Evolutionary conservation across 2,113 vertebrate species (phyloP).

Genomic region (Cottus gobio): DNA sequence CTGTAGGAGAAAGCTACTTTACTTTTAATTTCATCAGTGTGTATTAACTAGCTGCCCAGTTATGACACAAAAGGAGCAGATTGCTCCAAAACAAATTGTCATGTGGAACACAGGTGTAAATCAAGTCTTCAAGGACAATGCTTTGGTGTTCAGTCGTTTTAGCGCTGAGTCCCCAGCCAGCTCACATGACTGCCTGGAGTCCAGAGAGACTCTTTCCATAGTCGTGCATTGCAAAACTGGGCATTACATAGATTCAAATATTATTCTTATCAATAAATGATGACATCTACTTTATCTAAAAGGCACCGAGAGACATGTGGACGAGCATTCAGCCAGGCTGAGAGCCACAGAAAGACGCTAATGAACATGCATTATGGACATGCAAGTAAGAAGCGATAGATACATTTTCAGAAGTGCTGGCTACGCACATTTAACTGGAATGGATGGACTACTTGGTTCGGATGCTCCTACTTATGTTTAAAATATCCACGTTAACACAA

Average conservation of each 20-base stretch:
- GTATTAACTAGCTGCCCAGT: not conserved
- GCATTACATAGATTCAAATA: not conserved
- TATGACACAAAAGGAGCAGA: not conserved
- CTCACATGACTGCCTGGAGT: not conserved
- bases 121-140: not conserved
- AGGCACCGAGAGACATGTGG: not conserved
- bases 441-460: not conserved
- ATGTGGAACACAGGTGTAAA: not conserved
- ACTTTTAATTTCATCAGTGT: not conserved
- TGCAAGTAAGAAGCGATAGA: not conserved
- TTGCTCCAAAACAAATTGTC: slow-evolving; percentile 5
- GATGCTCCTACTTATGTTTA: slow-evolving; percentile 17
- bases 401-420: slow-evolving; percentile 21
- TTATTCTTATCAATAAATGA: not conserved
- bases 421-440: slow-evolving; percentile 38
- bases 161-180: not conserved
- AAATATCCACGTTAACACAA: slow-evolving; percentile 14
- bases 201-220: not conserved
- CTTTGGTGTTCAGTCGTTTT: not conserved
- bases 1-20: not conserved
- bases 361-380: slow-evolving; percentile 32
- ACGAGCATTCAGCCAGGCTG: not conserved
- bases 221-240: not conserved
- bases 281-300: slow-evolving; percentile 9
- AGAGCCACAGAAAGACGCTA: not conserved